A percentile compares a stretch with the other conserved stretches of the same genome.
Conservation (phyloP, 2,888 invertebrate species). For the Brassicogethes aeneus region DNA sequence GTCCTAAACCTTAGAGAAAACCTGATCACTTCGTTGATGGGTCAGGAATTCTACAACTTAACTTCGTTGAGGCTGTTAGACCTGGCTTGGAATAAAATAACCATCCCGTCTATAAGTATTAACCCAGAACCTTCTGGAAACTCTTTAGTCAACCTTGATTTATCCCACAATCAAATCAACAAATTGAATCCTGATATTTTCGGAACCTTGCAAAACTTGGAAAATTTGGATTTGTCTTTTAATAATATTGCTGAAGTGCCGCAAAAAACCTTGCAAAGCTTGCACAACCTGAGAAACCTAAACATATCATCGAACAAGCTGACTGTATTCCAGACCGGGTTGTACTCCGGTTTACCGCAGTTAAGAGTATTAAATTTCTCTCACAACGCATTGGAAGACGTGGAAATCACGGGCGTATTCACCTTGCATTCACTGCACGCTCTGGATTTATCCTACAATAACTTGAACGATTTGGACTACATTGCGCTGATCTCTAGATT, state of each 20-base stretch:
- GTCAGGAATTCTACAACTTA: slow-evolving; percentile 27
- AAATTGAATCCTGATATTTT: slow-evolving; percentile 25
- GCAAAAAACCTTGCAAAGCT: slow-evolving; percentile 22
- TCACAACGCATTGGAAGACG: slow-evolving; percentile 25
- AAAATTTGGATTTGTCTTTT: slow-evolving; percentile 28
- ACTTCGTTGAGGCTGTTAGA: slow-evolving; percentile 25
- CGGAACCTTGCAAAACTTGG: slow-evolving; percentile 25
- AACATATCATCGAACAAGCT: slow-evolving; percentile 31
- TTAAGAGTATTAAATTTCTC: slow-evolving; percentile 32
- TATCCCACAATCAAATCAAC: slow-evolving; percentile 29
- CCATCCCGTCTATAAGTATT: slow-evolving; percentile 17
- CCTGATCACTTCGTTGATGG: slow-evolving; percentile 21
- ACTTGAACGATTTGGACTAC: slow-evolving; percentile 32
- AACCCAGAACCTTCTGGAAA: slow-evolving; percentile 19
- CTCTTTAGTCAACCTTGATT: slow-evolving; percentile 24
- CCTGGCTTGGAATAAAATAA: slow-evolving; percentile 27
- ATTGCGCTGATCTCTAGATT: slow-evolving; percentile 27
- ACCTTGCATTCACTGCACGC: slow-evolving; percentile 31
- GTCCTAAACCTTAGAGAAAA: slow-evolving; percentile 30
- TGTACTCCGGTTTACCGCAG: slow-evolving; percentile 32
- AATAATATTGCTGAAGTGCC: slow-evolving; percentile 27
- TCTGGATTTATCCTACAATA: slow-evolving; percentile 33
- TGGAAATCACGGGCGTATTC: slow-evolving; percentile 31
- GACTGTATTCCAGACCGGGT: slow-evolving; percentile 26
- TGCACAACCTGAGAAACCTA: slow-evolving; percentile 26